Evolutionary conservation across 2,888 invertebrate species (phyloP).

Genomic region (Aphodius granarius): DNA sequence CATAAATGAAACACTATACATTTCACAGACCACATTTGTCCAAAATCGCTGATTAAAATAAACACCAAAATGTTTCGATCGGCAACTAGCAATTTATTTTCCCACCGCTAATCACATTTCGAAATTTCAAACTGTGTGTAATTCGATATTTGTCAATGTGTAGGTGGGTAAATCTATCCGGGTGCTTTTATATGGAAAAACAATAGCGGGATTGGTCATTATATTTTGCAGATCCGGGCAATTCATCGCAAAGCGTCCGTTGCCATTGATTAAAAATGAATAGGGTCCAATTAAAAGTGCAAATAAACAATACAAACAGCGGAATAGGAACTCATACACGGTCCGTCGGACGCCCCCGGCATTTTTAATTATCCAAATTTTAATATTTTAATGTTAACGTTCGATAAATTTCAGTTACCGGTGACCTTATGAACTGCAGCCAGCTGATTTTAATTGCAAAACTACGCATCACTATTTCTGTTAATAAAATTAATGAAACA

Average conservation of each 20-base stretch:
- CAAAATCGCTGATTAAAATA: no score
- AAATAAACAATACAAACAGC: not conserved
- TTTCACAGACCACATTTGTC: no score
- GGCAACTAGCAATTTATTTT: not conserved
- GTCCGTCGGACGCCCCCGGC: not conserved
- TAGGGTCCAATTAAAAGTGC: not conserved
- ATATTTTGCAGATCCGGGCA: constrained; percentile 36
- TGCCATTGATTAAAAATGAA: not conserved
- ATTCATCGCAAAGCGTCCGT: constrained; percentile 26
- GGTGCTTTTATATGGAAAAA: not conserved
- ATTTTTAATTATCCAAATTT: not conserved
- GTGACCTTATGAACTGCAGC: not conserved
- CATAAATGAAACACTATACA: no score
- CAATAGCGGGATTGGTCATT: constrained; percentile 30
- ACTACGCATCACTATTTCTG: not conserved
- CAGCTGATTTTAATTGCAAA: not conserved
- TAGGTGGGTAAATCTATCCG: constrained; percentile 8
- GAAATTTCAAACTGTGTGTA: not conserved
- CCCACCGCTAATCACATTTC: not conserved
- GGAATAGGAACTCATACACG: not conserved
- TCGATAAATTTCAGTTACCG: not conserved
- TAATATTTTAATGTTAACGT: not conserved
- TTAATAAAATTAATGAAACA: not conserved
- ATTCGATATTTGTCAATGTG: not conserved
- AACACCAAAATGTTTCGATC: no score